Conservation (phyloP, 2,888 invertebrate species). For the Pheosia gnoma region DNA sequence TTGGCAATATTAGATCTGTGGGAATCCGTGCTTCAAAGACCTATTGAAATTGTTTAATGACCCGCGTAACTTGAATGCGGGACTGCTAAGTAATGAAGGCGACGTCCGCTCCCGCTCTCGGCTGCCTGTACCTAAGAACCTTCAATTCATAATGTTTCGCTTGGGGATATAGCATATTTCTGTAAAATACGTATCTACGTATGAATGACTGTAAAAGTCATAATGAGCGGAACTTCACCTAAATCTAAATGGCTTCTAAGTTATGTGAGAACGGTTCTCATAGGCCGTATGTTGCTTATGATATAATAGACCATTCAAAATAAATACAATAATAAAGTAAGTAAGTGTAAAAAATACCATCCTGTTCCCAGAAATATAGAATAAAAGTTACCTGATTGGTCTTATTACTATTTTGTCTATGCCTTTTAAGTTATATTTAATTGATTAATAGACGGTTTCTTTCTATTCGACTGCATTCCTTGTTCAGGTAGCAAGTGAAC, state of each 20-base stretch:
- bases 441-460: not conserved
- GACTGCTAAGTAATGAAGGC: slow-evolving; percentile 47
- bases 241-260: too few species aligned
- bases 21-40: slow-evolving; percentile 39
- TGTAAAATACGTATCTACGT: too few species aligned
- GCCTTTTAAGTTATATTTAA: not conserved
- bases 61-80: slow-evolving; percentile 51
- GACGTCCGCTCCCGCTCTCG: slow-evolving; percentile 23
- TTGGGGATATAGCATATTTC: not conserved
- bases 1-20: slow-evolving; percentile 29
- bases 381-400: not conserved
- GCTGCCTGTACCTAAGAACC: slow-evolving; percentile 26
- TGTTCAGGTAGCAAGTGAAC: not conserved
- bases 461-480: not conserved
- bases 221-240: too few species aligned
- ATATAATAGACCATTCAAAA: too few species aligned
- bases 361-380: not conserved
- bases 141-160: slow-evolving; percentile 15
- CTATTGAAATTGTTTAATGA: slow-evolving; percentile 58
- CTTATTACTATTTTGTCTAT: not conserved
- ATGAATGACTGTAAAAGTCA: too few species aligned
- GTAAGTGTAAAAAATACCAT: too few species aligned
- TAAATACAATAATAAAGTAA: too few species aligned
- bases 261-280: too few species aligned
- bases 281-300: too few species aligned